phyloP scores from a whole-genome alignment of 2,113 vertebrate species.

The Alces alces region DNA sequence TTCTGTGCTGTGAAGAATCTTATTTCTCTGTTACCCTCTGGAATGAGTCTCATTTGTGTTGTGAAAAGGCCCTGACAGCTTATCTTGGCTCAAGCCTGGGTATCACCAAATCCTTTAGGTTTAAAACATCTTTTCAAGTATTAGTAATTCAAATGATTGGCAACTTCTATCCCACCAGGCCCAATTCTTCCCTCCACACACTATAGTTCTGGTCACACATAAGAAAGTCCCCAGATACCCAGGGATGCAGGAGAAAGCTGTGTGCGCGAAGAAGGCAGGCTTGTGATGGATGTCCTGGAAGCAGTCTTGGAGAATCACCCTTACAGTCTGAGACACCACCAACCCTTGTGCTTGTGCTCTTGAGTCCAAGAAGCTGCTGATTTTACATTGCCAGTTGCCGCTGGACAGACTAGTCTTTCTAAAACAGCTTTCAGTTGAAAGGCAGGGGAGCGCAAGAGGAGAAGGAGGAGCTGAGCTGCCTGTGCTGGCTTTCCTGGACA shows the following conservation, averaged over 20 bases:
- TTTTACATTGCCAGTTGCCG: neutral
- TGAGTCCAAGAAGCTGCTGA: neutral
- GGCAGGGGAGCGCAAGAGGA: neutral
- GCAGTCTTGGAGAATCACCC: neutral
- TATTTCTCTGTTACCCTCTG: neutral
- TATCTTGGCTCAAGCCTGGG: neutral
- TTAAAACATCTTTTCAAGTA: conserved; percentile 27
- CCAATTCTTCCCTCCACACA: conserved; percentile 13
- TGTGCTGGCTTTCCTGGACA: neutral
- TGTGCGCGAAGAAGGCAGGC: neutral
- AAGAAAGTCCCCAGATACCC: conserved; percentile 29
- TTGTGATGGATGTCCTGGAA: neutral
- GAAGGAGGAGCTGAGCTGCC: neutral
- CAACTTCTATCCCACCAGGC: neutral
- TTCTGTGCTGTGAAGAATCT: neutral
- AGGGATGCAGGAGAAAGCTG: neutral
- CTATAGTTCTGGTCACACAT: conserved; percentile 18
- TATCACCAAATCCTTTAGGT: neutral
- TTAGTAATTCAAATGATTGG: conserved; percentile 35
- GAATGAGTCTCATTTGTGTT: neutral
- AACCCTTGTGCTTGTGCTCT: neutral
- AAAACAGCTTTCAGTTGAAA: neutral
- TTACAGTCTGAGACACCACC: neutral
- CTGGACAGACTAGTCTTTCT: neutral
- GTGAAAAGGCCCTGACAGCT: neutral